phyloP scores from a whole-genome alignment of 1,140 invertebrate species.

The Dendroctonus ponderosae region DNA sequence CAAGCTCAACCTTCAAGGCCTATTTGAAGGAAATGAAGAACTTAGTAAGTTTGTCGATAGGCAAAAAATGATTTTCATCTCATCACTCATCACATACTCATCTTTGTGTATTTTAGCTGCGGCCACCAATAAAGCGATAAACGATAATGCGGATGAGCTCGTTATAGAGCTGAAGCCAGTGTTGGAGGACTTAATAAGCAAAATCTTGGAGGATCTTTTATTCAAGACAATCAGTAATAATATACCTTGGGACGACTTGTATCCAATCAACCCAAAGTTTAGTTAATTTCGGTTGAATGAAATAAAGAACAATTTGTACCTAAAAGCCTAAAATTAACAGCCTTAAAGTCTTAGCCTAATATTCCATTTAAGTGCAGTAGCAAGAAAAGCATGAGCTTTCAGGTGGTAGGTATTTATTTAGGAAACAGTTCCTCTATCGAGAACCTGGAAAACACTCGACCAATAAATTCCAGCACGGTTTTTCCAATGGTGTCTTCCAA shows the following conservation, averaged over 20 bases:
- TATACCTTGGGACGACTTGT: conserved; percentile 40
- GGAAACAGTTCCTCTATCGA: conserved; percentile 40
- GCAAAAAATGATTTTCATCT: background rate
- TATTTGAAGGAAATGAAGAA: conserved; percentile 38
- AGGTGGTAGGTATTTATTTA: conserved; percentile 15
- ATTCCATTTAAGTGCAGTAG: background rate
- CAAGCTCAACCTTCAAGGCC: conserved; percentile 35
- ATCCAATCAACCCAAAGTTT: conserved; percentile 32
- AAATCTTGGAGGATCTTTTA: conserved; percentile 37
- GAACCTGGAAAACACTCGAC: conserved; percentile 36
- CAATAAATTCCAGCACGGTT: conserved; percentile 35
- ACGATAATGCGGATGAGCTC: conserved; percentile 40
- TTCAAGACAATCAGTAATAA: conserved; percentile 34
- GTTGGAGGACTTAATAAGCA: conserved; percentile 37
- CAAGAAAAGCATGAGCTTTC: background rate
- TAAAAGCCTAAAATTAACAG: conserved; percentile 1
- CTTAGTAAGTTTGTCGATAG: conserved; percentile 33
- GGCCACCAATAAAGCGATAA: conserved; percentile 42
- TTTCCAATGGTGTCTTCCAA: conserved; percentile 34
- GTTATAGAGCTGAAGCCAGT: conserved; percentile 43
- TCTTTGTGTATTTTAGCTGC: conserved; percentile 35
- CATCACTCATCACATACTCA: too few relatives aligned
- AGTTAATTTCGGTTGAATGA: background rate
- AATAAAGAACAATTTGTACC: background rate
- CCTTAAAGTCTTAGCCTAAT: background rate